A percentile compares a stretch with the other conserved stretches of the same genome.
Evolutionary conservation across 2,888 invertebrate species (phyloP).

Genomic region (Cylloceria caligata): DNA sequence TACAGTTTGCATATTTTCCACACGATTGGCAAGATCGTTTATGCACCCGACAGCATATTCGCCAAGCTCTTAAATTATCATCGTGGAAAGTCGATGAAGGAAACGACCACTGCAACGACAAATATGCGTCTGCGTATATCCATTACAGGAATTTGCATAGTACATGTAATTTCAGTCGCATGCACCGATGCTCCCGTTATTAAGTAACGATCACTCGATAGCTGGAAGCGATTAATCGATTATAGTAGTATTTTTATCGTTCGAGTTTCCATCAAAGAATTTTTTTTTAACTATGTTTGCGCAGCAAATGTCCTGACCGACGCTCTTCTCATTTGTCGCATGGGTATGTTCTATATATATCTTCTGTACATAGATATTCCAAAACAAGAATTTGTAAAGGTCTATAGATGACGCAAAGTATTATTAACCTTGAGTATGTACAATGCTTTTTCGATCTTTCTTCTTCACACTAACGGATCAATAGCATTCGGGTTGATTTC

Average conservation of each 20-base stretch:
- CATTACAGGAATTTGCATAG: constrained; percentile 6
- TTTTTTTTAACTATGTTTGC: constrained; percentile 5
- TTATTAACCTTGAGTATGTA: too few relatives aligned
- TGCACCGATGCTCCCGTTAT: background rate
- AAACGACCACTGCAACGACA: constrained; percentile 49
- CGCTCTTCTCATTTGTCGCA: too few relatives aligned
- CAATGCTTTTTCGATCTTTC: too few relatives aligned
- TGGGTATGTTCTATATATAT: too few relatives aligned
- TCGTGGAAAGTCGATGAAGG: constrained; percentile 58
- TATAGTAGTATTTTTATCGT: background rate
- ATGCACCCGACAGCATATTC: constrained; percentile 6
- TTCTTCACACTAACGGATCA: too few relatives aligned
- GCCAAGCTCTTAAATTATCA: constrained; percentile 53
- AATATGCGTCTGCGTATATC: constrained; percentile 33
- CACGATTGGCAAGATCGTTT: constrained; percentile 50
- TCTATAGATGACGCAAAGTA: too few relatives aligned
- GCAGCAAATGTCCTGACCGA: background rate
- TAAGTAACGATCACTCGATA: constrained; percentile 8
- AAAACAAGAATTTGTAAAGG: too few relatives aligned
- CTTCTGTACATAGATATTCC: too few relatives aligned
- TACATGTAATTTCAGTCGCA: background rate
- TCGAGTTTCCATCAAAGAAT: background rate
- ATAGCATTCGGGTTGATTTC: too few relatives aligned
- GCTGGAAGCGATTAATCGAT: background rate
- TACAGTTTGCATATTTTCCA: constrained; percentile 50